Evolutionary conservation across 1,140 invertebrate species (phyloP).

Genomic region (Drosophila funebris): DNA sequence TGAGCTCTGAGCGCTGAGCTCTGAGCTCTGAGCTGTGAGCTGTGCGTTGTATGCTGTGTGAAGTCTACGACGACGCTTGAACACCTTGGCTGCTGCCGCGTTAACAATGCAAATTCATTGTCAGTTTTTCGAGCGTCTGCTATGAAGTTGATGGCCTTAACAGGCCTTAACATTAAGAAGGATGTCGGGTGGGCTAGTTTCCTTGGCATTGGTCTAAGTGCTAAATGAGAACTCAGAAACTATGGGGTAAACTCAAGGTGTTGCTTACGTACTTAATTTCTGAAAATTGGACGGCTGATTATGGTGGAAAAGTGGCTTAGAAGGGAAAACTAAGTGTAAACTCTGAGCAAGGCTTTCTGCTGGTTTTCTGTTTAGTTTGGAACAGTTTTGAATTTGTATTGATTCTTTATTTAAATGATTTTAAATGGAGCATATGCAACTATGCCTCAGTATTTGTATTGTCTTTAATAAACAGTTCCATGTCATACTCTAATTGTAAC

Average conservation of each 20-base stretch:
- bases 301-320: not conserved
- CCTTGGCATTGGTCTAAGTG: not conserved
- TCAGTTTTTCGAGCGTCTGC: constrained; percentile 54
- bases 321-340: not conserved
- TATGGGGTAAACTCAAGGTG: not conserved
- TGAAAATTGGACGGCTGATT: constrained; percentile 5
- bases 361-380: not conserved
- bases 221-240: constrained; percentile 7
- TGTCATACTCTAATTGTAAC: no score
- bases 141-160: constrained; percentile 25
- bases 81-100: constrained; percentile 57
- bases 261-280: constrained; percentile 36
- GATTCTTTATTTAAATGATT: not conserved
- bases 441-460: no score
- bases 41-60: constrained; percentile 6
- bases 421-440: not conserved
- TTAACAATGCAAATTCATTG: constrained; percentile 81
- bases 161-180: not conserved
- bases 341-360: not conserved
- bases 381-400: no score
- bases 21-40: constrained; percentile 45
- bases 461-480: no score
- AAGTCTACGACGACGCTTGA: constrained; percentile 54
- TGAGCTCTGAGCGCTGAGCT: constrained; percentile 42
- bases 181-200: not conserved